Evolutionary conservation across 2,888 invertebrate genomes (phyloP), one percentile per base, ranked within the genome.

Genomic region (Xanthia icteritia): DNA sequence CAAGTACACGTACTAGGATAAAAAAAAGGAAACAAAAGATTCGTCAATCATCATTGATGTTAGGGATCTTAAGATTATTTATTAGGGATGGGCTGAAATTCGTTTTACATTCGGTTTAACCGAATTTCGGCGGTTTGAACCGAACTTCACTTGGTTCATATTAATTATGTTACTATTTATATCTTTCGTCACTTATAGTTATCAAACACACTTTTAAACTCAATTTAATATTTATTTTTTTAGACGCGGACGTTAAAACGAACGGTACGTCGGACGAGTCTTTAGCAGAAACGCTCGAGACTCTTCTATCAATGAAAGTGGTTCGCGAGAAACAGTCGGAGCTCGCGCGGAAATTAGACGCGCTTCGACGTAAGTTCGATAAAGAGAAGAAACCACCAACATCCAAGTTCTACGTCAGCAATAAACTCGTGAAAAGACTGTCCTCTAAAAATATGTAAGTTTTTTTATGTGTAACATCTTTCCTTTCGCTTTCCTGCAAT

Each of bases 301-400:
- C 98, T 86, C 97, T 99, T 36, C 97, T 98, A 90, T 98, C 98
- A 9, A 97, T 98, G 92, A 99, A 99, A 94, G 92, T 97, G 63
- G 98, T 99, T 23, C 97, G 97, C 75, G 99, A 99, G 90, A 98
- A 99, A 91, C 97, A 98, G 64, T 91, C 97, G 0, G 99, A 99
- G 93, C 95, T 99, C 86, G 98, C 99, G 75, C 98, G 99, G 92
- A 99, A 99, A 92, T 93, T 99, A 76, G 99, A 99, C 89, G 97
- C 97, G 48, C 92, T 99, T 77, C 97, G 98, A 73, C 98, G 98
- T 91, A 99, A 98, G 89, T 98, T 98, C 90, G 98, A 98, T 87
- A 98, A 98, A 94, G 98, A 98, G 89, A 97, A 98, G 77, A 95
- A 97, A 8, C 97, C 97, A 0, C 97, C 97, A 0, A 94, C 97